Percentiles rank a stretch among this genome's conserved stretches.
These are phyloP conservation scores for Acipenser oxyrinchus DNA, from an alignment of 2,797 vertebrate genomes.

Conservation along the genomic window DNA sequence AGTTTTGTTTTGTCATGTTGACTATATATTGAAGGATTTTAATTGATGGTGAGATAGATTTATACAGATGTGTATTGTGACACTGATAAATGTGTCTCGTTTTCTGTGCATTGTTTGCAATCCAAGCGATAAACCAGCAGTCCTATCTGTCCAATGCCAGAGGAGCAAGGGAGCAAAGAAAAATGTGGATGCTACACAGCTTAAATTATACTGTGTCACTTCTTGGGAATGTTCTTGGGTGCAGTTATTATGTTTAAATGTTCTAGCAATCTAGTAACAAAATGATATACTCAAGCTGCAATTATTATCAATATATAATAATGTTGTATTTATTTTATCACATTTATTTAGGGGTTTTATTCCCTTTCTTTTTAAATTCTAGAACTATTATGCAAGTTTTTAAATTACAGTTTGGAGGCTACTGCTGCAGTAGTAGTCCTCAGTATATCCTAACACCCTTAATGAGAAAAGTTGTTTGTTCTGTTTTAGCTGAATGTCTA, in stretches of 20 bases:
- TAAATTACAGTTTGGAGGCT: no score
- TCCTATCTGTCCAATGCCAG: constrained; percentile 3
- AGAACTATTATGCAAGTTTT: no score
- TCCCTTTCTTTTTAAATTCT: no score
- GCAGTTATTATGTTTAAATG: neutral
- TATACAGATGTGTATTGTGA: neutral
- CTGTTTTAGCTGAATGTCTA: no score
- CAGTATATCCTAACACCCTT: no score
- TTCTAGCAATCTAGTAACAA: neutral
- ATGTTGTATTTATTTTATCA: no score
- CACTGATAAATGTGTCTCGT: neutral
- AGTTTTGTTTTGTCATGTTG: no score
- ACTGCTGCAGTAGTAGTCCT: no score
- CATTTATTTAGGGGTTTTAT: no score
- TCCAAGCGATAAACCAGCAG: neutral
- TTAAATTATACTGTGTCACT: neutral
- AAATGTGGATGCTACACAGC: neutral
- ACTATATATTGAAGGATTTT: neutral
- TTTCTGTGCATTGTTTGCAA: neutral
- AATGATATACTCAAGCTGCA: no score
- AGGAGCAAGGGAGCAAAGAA: neutral
- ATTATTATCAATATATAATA: no score
- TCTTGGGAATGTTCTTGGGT: neutral
- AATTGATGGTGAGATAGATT: neutral
- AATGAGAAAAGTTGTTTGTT: no score